A percentile compares a stretch with the other conserved stretches of the same genome.
These are phyloP conservation scores for Tetheella fluctuosa DNA, from an alignment of 2,888 invertebrate species.

Conservation along the genomic window DNA sequence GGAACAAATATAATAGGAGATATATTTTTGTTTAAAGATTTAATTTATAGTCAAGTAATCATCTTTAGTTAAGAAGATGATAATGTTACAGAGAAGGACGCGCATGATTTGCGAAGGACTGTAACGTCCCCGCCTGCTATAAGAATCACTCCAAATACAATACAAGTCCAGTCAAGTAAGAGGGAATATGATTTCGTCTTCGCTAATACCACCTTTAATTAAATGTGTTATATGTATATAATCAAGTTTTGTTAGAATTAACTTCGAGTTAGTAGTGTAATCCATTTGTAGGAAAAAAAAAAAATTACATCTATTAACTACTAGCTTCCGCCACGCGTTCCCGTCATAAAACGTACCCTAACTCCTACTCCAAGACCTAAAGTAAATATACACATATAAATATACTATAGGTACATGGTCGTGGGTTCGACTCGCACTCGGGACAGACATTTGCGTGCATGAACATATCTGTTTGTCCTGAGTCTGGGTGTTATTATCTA, in stretches of 20 bases:
- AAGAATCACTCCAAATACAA: constrained; percentile 50
- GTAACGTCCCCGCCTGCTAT: constrained; percentile 56
- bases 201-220: constrained; percentile 8
- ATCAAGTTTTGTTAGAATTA: constrained; percentile 3
- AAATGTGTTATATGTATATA: background rate
- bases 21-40: background rate
- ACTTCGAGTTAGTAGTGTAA: constrained; percentile 13
- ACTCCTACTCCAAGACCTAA: too few species aligned
- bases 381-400: too few species aligned
- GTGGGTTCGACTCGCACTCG: too few species aligned
- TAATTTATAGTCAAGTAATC: constrained; percentile 11
- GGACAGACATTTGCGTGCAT: too few species aligned
- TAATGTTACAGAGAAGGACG: constrained; percentile 64
- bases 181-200: constrained; percentile 16
- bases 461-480: too few species aligned
- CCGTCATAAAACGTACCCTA: too few species aligned
- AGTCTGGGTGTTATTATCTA: too few species aligned
- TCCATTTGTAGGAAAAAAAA: background rate
- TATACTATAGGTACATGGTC: too few species aligned
- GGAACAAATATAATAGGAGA: background rate
- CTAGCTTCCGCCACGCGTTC: too few species aligned
- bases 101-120: constrained; percentile 52
- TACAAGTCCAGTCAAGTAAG: constrained; percentile 65
- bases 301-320: background rate
- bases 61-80: constrained; percentile 19